These are phyloP conservation scores for Doryteuthis pealeii DNA, from an alignment of 1,140 invertebrate species.

Conservation along the genomic window DNA sequence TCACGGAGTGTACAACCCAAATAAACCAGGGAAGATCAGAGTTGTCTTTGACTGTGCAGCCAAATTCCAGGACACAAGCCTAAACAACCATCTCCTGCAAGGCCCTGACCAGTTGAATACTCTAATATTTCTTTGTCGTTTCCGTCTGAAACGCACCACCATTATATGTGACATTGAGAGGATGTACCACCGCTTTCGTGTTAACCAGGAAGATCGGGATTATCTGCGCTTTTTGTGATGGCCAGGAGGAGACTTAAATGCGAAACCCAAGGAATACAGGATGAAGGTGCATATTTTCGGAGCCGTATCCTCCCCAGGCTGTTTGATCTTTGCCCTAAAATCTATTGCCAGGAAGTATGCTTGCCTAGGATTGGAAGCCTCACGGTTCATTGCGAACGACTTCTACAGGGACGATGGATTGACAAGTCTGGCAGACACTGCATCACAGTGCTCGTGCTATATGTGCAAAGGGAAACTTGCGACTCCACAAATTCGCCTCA, in stretches of 20 bases:
- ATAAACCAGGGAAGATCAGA: too few species aligned
- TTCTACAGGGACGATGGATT: constrained; percentile 38
- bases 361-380: not conserved
- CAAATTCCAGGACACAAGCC: too few species aligned
- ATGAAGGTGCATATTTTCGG: constrained; percentile 25
- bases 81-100: too few species aligned
- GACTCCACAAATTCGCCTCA: constrained; percentile 26
- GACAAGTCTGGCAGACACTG: constrained; percentile 13
- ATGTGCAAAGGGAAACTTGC: constrained; percentile 24
- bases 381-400: constrained; percentile 18
- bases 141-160: too few species aligned
- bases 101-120: too few species aligned
- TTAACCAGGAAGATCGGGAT: constrained; percentile 12
- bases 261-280: not conserved
- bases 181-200: not conserved
- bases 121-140: too few species aligned
- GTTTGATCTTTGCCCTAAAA: constrained; percentile 12
- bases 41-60: too few species aligned
- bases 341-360: too few species aligned
- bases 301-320: constrained; percentile 12
- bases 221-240: constrained; percentile 19
- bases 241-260: not conserved
- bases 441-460: not conserved
- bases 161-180: too few species aligned
- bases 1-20: too few species aligned